Evolutionary conservation across 2,113 vertebrate species (phyloP), one percentile per base, ranked within the genome.

Genomic region (Burhinus bistriatus): DNA sequence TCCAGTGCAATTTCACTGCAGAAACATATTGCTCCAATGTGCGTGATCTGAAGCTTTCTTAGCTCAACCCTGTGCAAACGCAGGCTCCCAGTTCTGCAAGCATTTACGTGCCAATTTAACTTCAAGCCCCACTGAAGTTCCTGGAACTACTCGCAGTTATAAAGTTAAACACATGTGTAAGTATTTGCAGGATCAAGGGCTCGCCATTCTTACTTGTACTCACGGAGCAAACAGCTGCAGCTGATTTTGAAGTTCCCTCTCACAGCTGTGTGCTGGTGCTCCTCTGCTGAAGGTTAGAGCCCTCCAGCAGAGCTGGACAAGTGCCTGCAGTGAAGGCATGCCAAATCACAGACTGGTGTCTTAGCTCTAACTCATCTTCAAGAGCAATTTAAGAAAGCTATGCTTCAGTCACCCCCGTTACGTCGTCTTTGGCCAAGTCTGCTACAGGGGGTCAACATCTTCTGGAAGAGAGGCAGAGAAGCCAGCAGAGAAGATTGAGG

Each of bases 191-290:
- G 86, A 93, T 91, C 58, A 87, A 96, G 95, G 61, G 64, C 44
- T 82, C 73, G 14, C 40, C 75, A 72, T 76, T 75, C 44, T 59
- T 69, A 27, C 52, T 76, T 40, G 45, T 19, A 42, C 69, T 89
- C n/a, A 73, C 0, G 0, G 32, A 89, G 57, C 70, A 83, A 90
- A 87, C 61, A 96, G 90, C 96, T 96, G 90, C 82, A 95, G 66
- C 81, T 88, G 78, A 79, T 94, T 95, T 91, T 77, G 90, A 85
- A 91, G 84, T 85, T 69, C 72, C 90, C 70, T 91, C 84, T 95
- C 81, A 27, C 90, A 94, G 95, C 96, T 96, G 93, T 49, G 66
- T 40, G 49, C 85, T 83, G 44, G 21, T 90, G 80, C 52, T 94
- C 57, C 66, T 93, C 61, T 3, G 1, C 54, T 27, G 90, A n/a